phyloP scores from a whole-genome alignment of 2,113 vertebrate genomes.

The Alligator sinensis region DNA sequence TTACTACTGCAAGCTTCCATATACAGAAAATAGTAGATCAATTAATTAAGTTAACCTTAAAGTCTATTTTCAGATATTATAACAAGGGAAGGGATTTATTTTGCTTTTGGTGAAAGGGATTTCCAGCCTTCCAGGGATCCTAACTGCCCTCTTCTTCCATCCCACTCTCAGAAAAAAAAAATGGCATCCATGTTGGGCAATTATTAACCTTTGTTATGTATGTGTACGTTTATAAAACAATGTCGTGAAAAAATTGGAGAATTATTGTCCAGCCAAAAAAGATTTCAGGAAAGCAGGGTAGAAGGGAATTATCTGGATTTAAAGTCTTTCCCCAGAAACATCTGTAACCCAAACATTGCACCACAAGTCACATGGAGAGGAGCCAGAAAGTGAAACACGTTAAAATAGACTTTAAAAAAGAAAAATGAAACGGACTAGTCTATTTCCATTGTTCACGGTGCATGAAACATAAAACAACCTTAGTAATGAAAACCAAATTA shows the following conservation, averaged over 20 bases:
- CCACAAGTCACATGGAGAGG: conserved; percentile 57
- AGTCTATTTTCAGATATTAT: conserved; percentile 12
- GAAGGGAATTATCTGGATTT: conserved; percentile 61
- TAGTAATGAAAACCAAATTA: not conserved
- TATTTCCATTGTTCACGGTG: not conserved
- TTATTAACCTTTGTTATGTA: not conserved
- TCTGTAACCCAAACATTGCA: conserved; percentile 70
- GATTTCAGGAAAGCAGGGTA: conserved; percentile 58
- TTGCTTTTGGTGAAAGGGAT: not conserved
- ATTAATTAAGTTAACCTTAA: not conserved
- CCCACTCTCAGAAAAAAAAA: conserved; percentile 4
- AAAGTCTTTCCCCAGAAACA: conserved; percentile 62
- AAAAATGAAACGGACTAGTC: conserved; percentile 63
- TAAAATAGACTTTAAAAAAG: conserved; percentile 57
- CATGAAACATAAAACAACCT: not conserved
- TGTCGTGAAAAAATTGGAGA: conserved; percentile 20
- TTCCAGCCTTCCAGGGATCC: not conserved
- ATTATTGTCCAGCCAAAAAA: conserved; percentile 56
- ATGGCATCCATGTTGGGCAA: not conserved
- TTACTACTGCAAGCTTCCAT: not conserved
- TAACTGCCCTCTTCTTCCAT: conserved; percentile 12
- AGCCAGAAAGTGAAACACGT: conserved; percentile 50
- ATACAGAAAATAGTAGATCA: not conserved
- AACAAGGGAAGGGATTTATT: not conserved
- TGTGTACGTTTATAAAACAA: conserved; percentile 39